These are phyloP conservation scores for Acleris laterana DNA, from an alignment of 2,888 invertebrate genomes.

Conservation along the genomic window DNA sequence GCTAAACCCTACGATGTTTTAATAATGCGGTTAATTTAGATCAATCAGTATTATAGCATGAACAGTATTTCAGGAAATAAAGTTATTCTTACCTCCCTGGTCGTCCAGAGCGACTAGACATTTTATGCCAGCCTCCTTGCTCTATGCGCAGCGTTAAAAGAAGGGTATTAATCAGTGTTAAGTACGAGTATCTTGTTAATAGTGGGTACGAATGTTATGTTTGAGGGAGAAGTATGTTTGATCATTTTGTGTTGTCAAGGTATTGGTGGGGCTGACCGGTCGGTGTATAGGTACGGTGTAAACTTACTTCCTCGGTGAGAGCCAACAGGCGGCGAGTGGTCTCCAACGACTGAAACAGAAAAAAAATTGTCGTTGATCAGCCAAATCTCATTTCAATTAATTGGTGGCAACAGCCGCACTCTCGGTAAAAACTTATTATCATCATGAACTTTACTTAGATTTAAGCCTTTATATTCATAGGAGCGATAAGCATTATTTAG, in stretches of 20 bases:
- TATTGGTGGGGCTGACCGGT: conserved; percentile 1
- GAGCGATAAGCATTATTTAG: too few species aligned
- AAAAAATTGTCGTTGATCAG: conserved; percentile 2
- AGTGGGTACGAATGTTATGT: conserved; percentile 28
- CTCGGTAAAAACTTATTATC: too few species aligned
- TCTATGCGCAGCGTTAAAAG: conserved; percentile 82
- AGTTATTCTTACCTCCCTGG: conserved; percentile 94
- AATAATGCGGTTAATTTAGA: conserved; percentile 34
- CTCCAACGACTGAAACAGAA: conserved; percentile 88
- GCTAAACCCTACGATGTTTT: conserved; percentile 37
- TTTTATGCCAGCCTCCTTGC: conserved; percentile 97
- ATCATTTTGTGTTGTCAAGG: conserved; percentile 31
- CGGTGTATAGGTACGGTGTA: conserved; percentile 18
- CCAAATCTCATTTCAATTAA: neutral
- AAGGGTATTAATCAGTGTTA: conserved; percentile 28
- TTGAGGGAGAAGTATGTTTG: conserved; percentile 22
- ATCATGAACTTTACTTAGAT: too few species aligned
- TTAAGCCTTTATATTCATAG: too few species aligned
- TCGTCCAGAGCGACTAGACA: conserved; percentile 98
- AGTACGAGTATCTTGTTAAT: conserved; percentile 20
- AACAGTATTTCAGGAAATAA: conserved; percentile 10
- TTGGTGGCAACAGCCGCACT: neutral
- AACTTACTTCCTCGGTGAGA: conserved; percentile 86
- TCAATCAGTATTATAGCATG: conserved; percentile 25
- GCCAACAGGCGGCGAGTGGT: conserved; percentile 91